Conservation (phyloP, 1,140 invertebrate species). For the Ceratitis capitata region DNA sequence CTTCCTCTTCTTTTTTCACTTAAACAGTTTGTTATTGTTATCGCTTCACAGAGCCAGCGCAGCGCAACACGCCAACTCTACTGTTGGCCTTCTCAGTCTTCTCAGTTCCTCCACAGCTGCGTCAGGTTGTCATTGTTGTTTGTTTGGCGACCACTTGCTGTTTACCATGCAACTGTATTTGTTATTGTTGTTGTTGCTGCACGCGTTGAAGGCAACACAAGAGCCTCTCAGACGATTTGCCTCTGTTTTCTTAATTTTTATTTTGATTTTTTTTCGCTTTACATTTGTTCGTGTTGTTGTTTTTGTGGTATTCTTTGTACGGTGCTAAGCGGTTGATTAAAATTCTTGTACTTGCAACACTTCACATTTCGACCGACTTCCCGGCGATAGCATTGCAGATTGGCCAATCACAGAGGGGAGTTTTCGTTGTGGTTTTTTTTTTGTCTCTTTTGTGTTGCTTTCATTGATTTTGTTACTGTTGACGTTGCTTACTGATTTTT, state of each 20-base stretch:
- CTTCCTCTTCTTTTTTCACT: not conserved
- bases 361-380: not conserved
- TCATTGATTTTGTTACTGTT: conserved; percentile 37
- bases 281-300: too few species aligned
- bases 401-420: not conserved
- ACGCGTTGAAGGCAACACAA: conserved; percentile 34
- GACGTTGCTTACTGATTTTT: too few species aligned
- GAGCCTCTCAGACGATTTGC: not conserved
- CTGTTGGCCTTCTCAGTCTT: not conserved
- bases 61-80: not conserved
- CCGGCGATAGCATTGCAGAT: not conserved
- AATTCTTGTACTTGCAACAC: conserved; percentile 45
- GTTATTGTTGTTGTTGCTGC: conserved; percentile 22
- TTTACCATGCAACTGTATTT: not conserved
- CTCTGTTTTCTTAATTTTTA: too few species aligned
- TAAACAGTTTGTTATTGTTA: conserved; percentile 23
- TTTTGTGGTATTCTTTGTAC: conserved; percentile 26
- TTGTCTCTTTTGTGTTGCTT: not conserved
- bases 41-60: not conserved
- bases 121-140: conserved; percentile 15
- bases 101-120: not conserved
- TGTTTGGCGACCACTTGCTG: not conserved
- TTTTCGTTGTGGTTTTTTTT: not conserved
- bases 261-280: not conserved
- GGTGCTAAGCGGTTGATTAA: conserved; percentile 46